Evolutionary conservation across 2,888 invertebrate species (phyloP).

Genomic region (Fragum sueziense): DNA sequence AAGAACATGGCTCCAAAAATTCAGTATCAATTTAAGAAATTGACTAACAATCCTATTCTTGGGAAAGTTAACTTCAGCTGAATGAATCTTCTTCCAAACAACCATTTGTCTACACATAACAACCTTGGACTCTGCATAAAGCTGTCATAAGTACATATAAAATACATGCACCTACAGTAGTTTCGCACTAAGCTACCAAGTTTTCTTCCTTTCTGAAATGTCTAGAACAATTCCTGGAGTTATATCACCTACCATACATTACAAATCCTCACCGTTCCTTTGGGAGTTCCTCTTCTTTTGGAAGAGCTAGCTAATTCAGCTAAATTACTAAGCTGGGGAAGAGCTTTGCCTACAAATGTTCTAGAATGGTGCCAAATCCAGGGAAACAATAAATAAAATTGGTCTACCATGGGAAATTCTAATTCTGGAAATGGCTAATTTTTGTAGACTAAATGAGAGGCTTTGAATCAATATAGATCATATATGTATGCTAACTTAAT

Average conservation of each 20-base stretch:
- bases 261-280: background rate
- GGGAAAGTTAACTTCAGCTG: no score
- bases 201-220: background rate
- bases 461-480: conserved; percentile 4
- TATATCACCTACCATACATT: background rate
- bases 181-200: no score
- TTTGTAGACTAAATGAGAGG: conserved; percentile 4
- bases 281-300: conserved; percentile 14
- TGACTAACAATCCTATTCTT: no score
- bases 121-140: no score
- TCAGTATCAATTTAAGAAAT: no score
- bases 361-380: conserved; percentile 9
- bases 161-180: no score
- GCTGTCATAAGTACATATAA: no score
- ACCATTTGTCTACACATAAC: no score
- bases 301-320: conserved; percentile 16
- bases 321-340: conserved; percentile 8
- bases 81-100: no score
- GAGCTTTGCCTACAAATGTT: background rate
- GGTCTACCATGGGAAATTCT: conserved; percentile 12
- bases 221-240: background rate
- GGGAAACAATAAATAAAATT: conserved; percentile 21
- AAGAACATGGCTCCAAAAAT: no score
- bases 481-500: conserved; percentile 1
- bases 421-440: conserved; percentile 3